Conservation (phyloP, 2,888 invertebrate genomes). For the Danaus chrysippus region DNA sequence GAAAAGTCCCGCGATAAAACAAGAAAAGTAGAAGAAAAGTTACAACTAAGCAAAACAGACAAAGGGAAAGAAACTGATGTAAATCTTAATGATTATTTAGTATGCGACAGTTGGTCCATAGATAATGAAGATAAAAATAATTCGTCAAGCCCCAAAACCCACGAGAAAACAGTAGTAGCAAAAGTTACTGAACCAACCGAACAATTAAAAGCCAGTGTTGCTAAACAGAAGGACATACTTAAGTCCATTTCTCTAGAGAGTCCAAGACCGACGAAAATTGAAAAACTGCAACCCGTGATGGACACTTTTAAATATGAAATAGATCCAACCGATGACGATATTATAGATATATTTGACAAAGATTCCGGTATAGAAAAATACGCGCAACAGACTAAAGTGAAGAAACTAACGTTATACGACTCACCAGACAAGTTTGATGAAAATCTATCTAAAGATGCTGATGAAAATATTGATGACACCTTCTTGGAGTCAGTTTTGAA, state of each 20-base stretch:
- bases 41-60: conserved; percentile 24
- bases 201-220: conserved; percentile 37
- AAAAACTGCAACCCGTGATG: conserved; percentile 62
- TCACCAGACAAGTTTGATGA: conserved; percentile 49
- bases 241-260: conserved; percentile 31
- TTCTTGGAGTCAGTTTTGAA: conserved; percentile 71
- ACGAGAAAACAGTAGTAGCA: conserved; percentile 37
- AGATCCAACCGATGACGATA: conserved; percentile 57
- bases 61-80: conserved; percentile 55
- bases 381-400: conserved; percentile 38
- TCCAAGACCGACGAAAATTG: conserved; percentile 41
- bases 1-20: conserved; percentile 35
- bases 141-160: conserved; percentile 49
- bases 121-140: conserved; percentile 64
- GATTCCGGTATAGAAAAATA: conserved; percentile 45
- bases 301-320: conserved; percentile 69
- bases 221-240: conserved; percentile 34
- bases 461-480: conserved; percentile 59
- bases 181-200: conserved; percentile 38
- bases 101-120: conserved; percentile 74
- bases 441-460: conserved; percentile 45
- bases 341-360: conserved; percentile 60
- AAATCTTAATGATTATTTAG: conserved; percentile 63
- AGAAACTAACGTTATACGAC: conserved; percentile 42
- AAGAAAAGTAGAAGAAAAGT: conserved; percentile 32